phyloP scores from a whole-genome alignment of 1,140 invertebrate genomes.

The roundworm (Caenorhabditis elegans) region WBcel235 BX284605.5:8586501-8587000 shows the following conservation, averaged over 20 bases:
- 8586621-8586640: not conserved
- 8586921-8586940: not conserved
- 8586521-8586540: too few relatives aligned
- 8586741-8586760: slow-evolving; percentile 19
- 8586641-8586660: too few relatives aligned
- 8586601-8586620: too few relatives aligned
- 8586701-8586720: slow-evolving; percentile 17
- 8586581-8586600: too few relatives aligned
- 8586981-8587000: too few relatives aligned
- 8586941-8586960: too few relatives aligned
- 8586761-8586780: slow-evolving; percentile 6
- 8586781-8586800: slow-evolving; percentile 30
- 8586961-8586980: too few relatives aligned
- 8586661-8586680: not conserved
- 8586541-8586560: too few relatives aligned
- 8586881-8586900: slow-evolving; percentile 11
- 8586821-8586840: too few relatives aligned
- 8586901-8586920: slow-evolving; percentile 1
- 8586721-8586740: not conserved
- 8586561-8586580: too few relatives aligned
- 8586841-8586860: slow-evolving; percentile 6
- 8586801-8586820: not conserved
- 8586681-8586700: not conserved
- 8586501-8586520: too few relatives aligned
- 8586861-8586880: slow-evolving; percentile 27